Conservation (phyloP, 2,113 vertebrate species). For the Corythaeola cristata region DNA sequence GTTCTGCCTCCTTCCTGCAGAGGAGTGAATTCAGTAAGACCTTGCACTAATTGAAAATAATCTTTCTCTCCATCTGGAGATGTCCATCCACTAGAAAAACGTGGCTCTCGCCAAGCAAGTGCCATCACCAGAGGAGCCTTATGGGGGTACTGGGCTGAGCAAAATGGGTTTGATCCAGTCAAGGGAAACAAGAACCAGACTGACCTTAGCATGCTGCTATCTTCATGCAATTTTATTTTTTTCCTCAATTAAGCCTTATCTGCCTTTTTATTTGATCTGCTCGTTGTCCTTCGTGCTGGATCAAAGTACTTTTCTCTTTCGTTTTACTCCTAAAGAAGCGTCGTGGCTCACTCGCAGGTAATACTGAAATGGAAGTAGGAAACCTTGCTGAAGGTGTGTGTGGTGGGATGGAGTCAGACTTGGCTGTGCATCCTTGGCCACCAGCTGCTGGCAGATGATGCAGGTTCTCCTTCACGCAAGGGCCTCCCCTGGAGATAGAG, state of each 20-base stretch:
- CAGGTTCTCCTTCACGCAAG: not conserved
- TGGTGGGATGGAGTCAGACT: not conserved
- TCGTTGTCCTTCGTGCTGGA: not conserved
- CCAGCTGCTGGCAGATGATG: not conserved
- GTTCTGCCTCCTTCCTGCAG: not conserved
- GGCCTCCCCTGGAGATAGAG: not conserved
- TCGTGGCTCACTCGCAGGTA: not conserved
- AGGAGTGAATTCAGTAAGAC: not conserved
- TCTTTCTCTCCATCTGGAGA: not conserved
- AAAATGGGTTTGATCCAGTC: not conserved
- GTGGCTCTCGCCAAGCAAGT: not conserved
- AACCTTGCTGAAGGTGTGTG: not conserved
- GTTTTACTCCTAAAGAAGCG: accelerated
- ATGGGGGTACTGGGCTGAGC: not conserved
- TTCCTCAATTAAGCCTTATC: not conserved
- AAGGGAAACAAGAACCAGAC: accelerated
- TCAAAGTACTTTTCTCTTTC: not conserved
- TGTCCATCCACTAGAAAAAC: not conserved
- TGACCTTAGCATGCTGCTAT: not conserved
- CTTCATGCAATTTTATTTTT: not conserved
- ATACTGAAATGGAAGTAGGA: not conserved
- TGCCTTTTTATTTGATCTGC: not conserved
- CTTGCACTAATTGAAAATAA: not conserved
- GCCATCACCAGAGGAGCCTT: not conserved
- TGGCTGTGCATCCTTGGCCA: not conserved